Base-by-base conservation (phyloP, 2,888 invertebrate species). In the Pantelozetes paolii region DNA sequence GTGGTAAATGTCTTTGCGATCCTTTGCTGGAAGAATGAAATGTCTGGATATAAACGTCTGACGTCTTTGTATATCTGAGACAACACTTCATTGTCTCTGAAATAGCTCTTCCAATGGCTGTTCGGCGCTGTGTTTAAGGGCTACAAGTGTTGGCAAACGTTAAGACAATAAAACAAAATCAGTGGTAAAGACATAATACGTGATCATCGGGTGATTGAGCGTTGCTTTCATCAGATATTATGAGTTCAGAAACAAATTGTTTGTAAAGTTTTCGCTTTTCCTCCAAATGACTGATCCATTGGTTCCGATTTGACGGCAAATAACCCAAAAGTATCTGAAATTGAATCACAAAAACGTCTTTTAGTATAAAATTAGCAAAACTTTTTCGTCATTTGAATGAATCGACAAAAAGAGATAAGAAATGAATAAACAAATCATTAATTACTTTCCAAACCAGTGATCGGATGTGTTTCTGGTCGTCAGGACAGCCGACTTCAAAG, bases 41-140 rank as follows among this genome's bases (percentile, higher is more conserved):
- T 93, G 82, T 97, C 97, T 15, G 97, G 97, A 81, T 94, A 95
- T 1, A 97, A 84, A 72, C 97, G 87, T 78, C 88, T 62, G 32
- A 79, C 79, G 83, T 97, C 96, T 82, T 97, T 98, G 83, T 98
- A 97, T 79, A 99, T 98, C 86, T 99, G 99, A 59, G 96, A 83
- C 54, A 99, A 84, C 75, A 97, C 94, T 84, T 98, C 96, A 83
- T 99, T 99, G 82, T 99, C 98, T 82, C 91, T 92, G 83, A 99
- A 99, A 83, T 90, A 98, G 2, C 89, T 90, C 79, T 90, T 90
- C 99, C 99, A 99, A 69, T 93, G 90, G 81, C 96, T 96, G 78
- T 93, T 91, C 0, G 97, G 95, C 79, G 91, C 92, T n/a, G 91
- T 89, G 82, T 92, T 96, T 71, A 99, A 84, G 0, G 98, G 99